Conservation (phyloP, 2,113 vertebrate genomes). For the Rhinolophus sinicus region DNA sequence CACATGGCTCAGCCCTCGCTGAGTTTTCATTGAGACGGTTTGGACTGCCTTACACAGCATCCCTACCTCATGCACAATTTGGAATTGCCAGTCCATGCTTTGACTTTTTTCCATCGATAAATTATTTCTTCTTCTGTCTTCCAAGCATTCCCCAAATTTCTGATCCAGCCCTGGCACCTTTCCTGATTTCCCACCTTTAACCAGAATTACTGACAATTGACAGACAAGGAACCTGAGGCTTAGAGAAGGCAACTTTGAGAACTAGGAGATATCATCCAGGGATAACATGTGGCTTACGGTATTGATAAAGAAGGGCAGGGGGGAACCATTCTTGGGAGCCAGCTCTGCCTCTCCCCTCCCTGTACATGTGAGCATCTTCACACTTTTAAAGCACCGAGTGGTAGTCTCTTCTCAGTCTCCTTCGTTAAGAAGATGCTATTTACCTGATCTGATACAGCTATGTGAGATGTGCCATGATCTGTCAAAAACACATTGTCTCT, state of each 20-base stretch:
- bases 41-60: not conserved
- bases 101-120: constrained; percentile 18
- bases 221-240: not conserved
- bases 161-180: not conserved
- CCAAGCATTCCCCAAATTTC: not conserved
- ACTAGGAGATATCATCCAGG: not conserved
- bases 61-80: not conserved
- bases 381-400: not conserved
- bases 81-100: not conserved
- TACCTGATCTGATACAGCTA: not conserved
- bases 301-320: not conserved
- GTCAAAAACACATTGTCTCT: not conserved
- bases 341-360: not conserved
- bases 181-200: not conserved
- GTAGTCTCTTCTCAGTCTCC: not conserved
- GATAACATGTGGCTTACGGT: accelerated
- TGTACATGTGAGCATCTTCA: not conserved
- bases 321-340: not conserved
- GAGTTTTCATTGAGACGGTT: not conserved
- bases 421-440: not conserved
- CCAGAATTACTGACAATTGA: not conserved
- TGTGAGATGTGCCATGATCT: not conserved
- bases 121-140: constrained; percentile 1
- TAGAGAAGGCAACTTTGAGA: not conserved
- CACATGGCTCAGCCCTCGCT: not conserved